Percentiles rank a stretch among this genome's conserved stretches.
phyloP scores from a whole-genome alignment of 2,888 invertebrate species.

The Balanococcus diminutus region DNA sequence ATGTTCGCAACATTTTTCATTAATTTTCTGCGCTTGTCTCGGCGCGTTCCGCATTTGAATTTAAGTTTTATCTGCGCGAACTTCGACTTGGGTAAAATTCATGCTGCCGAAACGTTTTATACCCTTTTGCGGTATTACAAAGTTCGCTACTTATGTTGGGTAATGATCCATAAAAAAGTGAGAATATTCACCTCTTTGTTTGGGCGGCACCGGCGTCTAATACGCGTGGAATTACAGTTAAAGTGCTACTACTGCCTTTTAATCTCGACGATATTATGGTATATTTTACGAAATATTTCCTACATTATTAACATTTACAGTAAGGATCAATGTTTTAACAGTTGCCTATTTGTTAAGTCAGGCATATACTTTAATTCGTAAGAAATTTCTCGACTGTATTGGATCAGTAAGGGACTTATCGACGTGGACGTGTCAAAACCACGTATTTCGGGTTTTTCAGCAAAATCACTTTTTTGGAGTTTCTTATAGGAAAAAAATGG shows the following conservation, averaged over 20 bases:
- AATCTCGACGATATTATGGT: background rate
- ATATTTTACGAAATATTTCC: background rate
- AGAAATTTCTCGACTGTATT: background rate
- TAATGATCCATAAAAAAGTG: conserved; percentile 41
- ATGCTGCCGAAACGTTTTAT: conserved; percentile 17
- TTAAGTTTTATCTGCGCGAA: conserved; percentile 18
- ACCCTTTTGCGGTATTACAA: conserved; percentile 9
- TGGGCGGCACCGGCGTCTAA: background rate
- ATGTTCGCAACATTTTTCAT: conserved; percentile 42
- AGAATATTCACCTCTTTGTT: conserved; percentile 20
- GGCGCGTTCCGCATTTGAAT: conserved; percentile 16
- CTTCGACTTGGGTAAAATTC: conserved; percentile 8
- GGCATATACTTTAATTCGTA: too few relatives aligned
- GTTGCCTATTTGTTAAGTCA: background rate
- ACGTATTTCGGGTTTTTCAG: too few relatives aligned
- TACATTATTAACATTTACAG: background rate
- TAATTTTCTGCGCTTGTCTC: conserved; percentile 39
- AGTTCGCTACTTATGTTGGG: conserved; percentile 33
- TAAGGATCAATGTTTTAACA: background rate
- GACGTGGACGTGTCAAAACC: too few relatives aligned
- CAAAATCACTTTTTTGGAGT: too few relatives aligned
- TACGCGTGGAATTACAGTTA: background rate
- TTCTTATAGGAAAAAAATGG: too few relatives aligned
- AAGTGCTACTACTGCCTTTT: background rate
- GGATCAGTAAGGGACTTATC: background rate